Conservation (phyloP, 2,797 vertebrate genomes). For the Sus cebifrons region DNA sequence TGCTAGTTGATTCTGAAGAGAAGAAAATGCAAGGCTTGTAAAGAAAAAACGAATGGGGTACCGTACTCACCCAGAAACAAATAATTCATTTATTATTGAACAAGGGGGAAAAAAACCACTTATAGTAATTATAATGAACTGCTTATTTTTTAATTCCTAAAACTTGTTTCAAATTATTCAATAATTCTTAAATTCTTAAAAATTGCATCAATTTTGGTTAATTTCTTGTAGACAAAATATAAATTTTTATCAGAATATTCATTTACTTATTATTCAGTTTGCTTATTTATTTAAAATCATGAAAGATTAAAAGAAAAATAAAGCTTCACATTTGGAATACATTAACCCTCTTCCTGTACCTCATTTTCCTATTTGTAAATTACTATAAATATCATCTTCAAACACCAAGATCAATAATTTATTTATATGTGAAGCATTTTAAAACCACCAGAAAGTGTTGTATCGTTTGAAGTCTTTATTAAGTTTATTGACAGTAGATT, state of each 20-base stretch:
- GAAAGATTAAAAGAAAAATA: conserved; percentile 50
- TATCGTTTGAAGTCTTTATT: conserved; percentile 75
- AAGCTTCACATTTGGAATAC: background rate
- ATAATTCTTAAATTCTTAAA: background rate
- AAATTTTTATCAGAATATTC: background rate
- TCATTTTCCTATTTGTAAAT: background rate
- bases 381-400: conserved; percentile 27
- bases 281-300: background rate
- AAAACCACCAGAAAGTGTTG: background rate
- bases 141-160: background rate
- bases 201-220: background rate
- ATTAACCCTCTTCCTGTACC: background rate
- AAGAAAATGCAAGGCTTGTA: background rate
- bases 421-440: conserved; percentile 42
- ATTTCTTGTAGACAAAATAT: background rate
- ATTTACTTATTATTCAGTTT: background rate
- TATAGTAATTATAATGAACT: background rate
- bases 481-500: conserved; percentile 78
- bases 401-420: conserved; percentile 21
- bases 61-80: background rate
- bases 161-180: background rate
- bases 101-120: background rate
- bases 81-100: background rate
- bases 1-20: background rate
- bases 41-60: background rate